Conservation (phyloP, 2,113 vertebrate species). For the Addax nasomaculatus region DNA sequence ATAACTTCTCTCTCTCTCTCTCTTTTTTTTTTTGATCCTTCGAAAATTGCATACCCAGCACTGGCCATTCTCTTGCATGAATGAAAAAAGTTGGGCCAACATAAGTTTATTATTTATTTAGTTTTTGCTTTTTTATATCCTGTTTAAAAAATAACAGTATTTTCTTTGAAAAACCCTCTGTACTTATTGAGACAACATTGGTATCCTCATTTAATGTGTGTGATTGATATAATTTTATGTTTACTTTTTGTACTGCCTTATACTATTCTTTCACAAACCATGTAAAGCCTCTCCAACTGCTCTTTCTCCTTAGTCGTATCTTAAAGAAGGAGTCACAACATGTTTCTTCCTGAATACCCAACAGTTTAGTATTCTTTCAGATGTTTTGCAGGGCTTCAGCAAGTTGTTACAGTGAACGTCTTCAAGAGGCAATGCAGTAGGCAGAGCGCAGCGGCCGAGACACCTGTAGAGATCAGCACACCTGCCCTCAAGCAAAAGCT, state of each 20-base stretch:
- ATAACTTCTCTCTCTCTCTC: background rate
- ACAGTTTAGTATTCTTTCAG: slow-evolving; percentile 55
- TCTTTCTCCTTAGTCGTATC: slow-evolving; percentile 31
- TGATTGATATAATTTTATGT: slow-evolving; percentile 5
- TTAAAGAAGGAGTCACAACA: slow-evolving; percentile 61
- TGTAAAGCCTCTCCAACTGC: background rate
- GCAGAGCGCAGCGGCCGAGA: slow-evolving; percentile 54
- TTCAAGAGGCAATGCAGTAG: slow-evolving; percentile 77
- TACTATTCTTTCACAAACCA: slow-evolving; percentile 14
- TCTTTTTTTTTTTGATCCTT: background rate
- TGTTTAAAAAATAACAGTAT: slow-evolving; percentile 1
- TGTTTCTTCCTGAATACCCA: slow-evolving; percentile 61
- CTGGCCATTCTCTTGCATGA: background rate
- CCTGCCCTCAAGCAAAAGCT: slow-evolving; percentile 82
- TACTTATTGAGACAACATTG: background rate
- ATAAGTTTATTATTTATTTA: background rate
- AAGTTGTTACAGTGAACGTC: slow-evolving; percentile 51
- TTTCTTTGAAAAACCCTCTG: slow-evolving; percentile 45
- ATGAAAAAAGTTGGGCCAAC: background rate
- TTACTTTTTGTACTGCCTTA: slow-evolving; percentile 48
- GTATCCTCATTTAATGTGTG: slow-evolving; percentile 45
- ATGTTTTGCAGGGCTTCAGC: slow-evolving; percentile 58
- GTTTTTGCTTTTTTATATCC: background rate
- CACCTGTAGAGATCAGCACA: slow-evolving; percentile 81
- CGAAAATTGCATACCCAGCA: background rate